Percentiles rank a stretch among this genome's conserved stretches.
Conservation (phyloP, 2,797 vertebrate species). For the Lithobates pipiens region DNA sequence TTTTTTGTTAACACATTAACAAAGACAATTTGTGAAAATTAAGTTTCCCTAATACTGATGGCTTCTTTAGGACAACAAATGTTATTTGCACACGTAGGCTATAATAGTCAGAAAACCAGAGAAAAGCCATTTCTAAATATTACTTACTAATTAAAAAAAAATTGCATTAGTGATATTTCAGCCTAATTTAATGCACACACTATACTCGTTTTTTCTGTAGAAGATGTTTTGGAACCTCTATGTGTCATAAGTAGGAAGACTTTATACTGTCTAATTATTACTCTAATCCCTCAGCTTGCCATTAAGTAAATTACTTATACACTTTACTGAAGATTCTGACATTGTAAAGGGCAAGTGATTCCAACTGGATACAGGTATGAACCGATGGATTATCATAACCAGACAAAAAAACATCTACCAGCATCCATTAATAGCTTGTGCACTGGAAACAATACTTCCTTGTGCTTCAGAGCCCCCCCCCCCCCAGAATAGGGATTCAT, state of each 20-base stretch:
- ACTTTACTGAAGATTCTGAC: constrained; percentile 61
- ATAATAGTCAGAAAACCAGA: no score
- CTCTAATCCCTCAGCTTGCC: constrained; percentile 9
- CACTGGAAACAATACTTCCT: background rate
- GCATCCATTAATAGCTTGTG: constrained; percentile 14
- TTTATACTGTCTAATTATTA: constrained; percentile 35
- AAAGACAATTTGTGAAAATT: no score
- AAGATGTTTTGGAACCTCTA: background rate
- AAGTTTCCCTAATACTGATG: no score
- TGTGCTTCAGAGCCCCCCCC: background rate
- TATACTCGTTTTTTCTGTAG: background rate
- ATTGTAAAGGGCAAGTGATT: constrained; percentile 58
- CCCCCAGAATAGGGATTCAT: no score
- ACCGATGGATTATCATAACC: constrained; percentile 53
- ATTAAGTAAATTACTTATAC: constrained; percentile 62
- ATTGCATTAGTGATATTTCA: no score
- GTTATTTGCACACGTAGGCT: no score
- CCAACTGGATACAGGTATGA: constrained; percentile 13
- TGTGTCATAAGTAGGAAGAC: constrained; percentile 1
- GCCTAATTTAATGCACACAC: background rate
- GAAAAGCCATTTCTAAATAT: no score
- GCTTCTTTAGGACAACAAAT: no score
- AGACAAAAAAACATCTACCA: constrained; percentile 24
- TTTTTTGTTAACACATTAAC: no score
- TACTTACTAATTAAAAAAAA: no score